A percentile compares a stretch with the other conserved stretches of the same genome.
Conservation (phyloP, 1,140 invertebrate species). For the Tyrophagus putrescentiae region DNA sequence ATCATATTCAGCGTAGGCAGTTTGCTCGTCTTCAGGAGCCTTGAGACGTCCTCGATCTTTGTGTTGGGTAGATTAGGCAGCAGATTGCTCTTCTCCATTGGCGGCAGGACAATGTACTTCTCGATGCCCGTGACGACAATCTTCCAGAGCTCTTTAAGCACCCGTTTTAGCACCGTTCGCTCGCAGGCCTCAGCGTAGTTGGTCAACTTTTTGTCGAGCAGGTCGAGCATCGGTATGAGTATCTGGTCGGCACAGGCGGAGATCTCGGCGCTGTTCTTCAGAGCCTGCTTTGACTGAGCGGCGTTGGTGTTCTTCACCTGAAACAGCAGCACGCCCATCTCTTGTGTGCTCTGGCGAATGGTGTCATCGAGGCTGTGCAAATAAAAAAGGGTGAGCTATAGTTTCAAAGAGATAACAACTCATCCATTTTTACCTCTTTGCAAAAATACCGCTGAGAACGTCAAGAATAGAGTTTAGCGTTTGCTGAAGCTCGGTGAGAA, state of each 20-base stretch:
- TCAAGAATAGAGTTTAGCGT: constrained; percentile 84
- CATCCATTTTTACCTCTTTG: constrained; percentile 50
- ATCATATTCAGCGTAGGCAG: constrained; percentile 87
- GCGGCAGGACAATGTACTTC: constrained; percentile 94
- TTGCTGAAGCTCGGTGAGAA: constrained; percentile 88
- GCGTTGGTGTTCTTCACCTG: constrained; percentile 72
- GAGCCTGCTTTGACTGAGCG: constrained; percentile 48
- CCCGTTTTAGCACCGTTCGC: constrained; percentile 93
- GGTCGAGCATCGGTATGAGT: constrained; percentile 85
- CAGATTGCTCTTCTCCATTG: constrained; percentile 93
- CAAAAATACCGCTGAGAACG: constrained; percentile 83
- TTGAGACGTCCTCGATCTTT: constrained; percentile 90
- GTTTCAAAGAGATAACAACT: constrained; percentile 34
- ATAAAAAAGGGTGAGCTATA: constrained; percentile 12
- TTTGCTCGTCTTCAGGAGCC: constrained; percentile 80
- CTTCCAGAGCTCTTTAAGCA: constrained; percentile 98
- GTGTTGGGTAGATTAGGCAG: constrained; percentile 90
- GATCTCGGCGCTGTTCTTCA: constrained; percentile 36
- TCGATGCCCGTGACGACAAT: constrained; percentile 97
- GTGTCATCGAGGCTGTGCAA: constrained; percentile 63
- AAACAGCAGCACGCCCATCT: constrained; percentile 72
- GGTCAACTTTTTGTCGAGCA: constrained; percentile 60
- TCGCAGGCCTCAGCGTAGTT: constrained; percentile 96
- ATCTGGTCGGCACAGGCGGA: constrained; percentile 82
- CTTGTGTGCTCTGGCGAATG: constrained; percentile 84